phyloP scores from a whole-genome alignment of 2,888 invertebrate genomes.

The Rutpela maculata region DNA sequence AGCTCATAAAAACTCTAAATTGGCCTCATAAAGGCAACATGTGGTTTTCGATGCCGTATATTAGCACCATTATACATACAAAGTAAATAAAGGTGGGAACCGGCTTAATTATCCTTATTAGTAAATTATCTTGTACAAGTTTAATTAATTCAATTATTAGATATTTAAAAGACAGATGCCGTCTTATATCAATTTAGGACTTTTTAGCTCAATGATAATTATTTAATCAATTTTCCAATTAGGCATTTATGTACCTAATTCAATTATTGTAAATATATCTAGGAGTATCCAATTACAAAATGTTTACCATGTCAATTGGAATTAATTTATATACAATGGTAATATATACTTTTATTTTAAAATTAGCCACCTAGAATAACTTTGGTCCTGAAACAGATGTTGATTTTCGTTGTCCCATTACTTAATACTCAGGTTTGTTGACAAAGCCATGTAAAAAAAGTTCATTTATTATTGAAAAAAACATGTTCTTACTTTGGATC shows the following conservation, averaged over 20 bases:
- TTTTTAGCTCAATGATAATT: conserved; percentile 51
- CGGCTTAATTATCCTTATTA: conserved; percentile 51
- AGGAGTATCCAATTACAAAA: conserved; percentile 20
- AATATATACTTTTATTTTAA: too few species aligned
- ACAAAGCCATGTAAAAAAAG: too few species aligned
- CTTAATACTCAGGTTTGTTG: too few species aligned
- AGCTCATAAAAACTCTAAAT: neutral
- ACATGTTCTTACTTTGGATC: too few species aligned
- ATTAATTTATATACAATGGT: conserved; percentile 10
- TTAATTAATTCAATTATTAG: conserved; percentile 55
- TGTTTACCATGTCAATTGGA: conserved; percentile 24
- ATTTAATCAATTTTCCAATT: conserved; percentile 60
- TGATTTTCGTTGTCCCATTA: too few species aligned
- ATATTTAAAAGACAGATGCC: conserved; percentile 55
- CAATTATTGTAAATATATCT: conserved; percentile 34
- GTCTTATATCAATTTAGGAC: conserved; percentile 50
- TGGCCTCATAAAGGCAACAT: neutral
- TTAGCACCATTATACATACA: conserved; percentile 1
- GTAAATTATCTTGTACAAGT: conserved; percentile 51
- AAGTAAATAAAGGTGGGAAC: conserved; percentile 55
- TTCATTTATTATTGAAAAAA: too few species aligned
- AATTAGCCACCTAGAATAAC: too few species aligned
- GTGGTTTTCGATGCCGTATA: conserved; percentile 1
- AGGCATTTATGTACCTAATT: conserved; percentile 43
- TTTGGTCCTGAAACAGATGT: too few species aligned